A percentile compares a stretch with the other conserved stretches of the same genome.
Conservation (phyloP, 2,888 invertebrate species). For the Exephanes ischioxanthus region DNA sequence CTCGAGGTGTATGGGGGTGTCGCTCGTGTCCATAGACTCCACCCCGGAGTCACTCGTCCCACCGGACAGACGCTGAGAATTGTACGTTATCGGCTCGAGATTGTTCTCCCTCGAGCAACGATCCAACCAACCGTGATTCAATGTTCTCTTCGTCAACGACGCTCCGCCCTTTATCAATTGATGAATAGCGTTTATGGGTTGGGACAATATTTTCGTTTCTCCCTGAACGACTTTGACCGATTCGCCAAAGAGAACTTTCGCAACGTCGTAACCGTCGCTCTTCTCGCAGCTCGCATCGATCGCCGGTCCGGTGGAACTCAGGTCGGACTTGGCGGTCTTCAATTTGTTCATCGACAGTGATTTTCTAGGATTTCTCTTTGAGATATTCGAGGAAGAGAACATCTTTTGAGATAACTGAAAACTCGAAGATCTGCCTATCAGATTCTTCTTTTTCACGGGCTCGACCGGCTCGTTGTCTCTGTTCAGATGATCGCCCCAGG, state of each 20-base stretch:
- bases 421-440: constrained; percentile 79
- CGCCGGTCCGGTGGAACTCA: constrained; percentile 29
- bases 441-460: constrained; percentile 71
- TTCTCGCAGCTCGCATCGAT: constrained; percentile 10
- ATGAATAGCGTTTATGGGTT: constrained; percentile 81
- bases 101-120: constrained; percentile 83
- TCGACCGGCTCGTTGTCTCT: constrained; percentile 80
- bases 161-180: constrained; percentile 76
- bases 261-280: constrained; percentile 60
- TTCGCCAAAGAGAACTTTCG: constrained; percentile 71
- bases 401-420: constrained; percentile 89
- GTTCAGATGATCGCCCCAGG: constrained; percentile 86
- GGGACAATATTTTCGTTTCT: constrained; percentile 69
- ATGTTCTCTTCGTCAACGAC: constrained; percentile 75
- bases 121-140: constrained; percentile 88
- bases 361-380: constrained; percentile 92
- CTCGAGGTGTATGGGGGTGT: constrained; percentile 66
- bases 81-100: constrained; percentile 63
- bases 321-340: constrained; percentile 76
- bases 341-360: constrained; percentile 84
- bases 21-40: constrained; percentile 77
- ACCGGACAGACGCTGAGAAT: constrained; percentile 71
- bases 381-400: constrained; percentile 89
- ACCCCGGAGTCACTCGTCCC: constrained; percentile 81
- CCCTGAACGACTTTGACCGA: constrained; percentile 75